Conservation (phyloP, 2,797 vertebrate genomes). For the Centroberyx gerrardi region DNA sequence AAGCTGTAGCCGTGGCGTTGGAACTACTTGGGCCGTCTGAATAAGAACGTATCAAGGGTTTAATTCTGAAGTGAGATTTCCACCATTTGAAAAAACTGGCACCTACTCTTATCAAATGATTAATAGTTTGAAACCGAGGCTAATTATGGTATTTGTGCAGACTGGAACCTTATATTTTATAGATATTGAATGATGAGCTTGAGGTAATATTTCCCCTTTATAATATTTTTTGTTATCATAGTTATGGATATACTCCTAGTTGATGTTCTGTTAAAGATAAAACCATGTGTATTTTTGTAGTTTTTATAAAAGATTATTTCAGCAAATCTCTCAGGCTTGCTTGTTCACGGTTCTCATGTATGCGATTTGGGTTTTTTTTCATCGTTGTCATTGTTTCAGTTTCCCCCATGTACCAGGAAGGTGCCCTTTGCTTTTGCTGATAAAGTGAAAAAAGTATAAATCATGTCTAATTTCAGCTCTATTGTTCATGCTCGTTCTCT, state of each 20-base stretch:
- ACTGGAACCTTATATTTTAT: not conserved
- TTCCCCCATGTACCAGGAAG: not conserved
- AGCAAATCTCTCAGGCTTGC: not conserved
- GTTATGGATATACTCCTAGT: not conserved
- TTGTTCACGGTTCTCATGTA: not conserved
- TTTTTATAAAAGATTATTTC: not conserved
- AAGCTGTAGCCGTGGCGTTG: not conserved
- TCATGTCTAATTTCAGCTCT: constrained; percentile 59
- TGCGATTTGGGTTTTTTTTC: not conserved
- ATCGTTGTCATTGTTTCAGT: not conserved
- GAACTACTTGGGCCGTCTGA: too few species aligned
- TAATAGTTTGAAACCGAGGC: too few species aligned
- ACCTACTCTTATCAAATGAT: not conserved
- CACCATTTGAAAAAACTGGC: not conserved
- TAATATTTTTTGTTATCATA: not conserved
- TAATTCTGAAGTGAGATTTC: not conserved
- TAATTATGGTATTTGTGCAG: not conserved
- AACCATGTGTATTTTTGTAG: not conserved
- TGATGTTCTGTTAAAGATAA: not conserved
- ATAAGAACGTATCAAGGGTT: too few species aligned
- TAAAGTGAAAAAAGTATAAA: constrained; percentile 18
- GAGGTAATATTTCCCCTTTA: not conserved
- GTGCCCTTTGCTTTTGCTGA: constrained; percentile 7
- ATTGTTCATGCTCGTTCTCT: constrained; percentile 42
- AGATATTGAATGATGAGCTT: not conserved